phyloP scores from a whole-genome alignment of 1,140 invertebrate genomes.

The Drosophila kurseongensis region DNA sequence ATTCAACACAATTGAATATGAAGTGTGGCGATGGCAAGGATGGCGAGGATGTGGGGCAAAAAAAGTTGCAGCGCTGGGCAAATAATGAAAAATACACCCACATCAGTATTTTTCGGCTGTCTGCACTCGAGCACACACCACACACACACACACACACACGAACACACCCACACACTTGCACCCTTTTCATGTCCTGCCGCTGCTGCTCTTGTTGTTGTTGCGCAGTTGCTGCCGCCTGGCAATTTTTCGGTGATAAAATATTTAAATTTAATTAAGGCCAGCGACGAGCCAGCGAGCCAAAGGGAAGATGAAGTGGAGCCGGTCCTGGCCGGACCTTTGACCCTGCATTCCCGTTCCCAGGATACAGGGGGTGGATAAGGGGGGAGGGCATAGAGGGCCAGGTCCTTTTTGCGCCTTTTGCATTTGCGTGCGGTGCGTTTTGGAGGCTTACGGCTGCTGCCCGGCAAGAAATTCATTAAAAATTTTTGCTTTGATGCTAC shows the following conservation, averaged over 20 bases:
- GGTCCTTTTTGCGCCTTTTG: constrained; percentile 41
- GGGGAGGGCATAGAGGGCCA: not conserved
- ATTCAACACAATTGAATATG: constrained; percentile 85
- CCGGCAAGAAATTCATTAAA: constrained; percentile 81
- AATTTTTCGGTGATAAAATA: constrained; percentile 85
- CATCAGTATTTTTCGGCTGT: constrained; percentile 81
- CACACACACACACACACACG: constrained; percentile 8
- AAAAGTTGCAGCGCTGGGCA: constrained; percentile 77
- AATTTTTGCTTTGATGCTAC: constrained; percentile 83
- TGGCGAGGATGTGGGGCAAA: constrained; percentile 20
- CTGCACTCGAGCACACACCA: constrained; percentile 61
- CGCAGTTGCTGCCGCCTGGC: constrained; percentile 76
- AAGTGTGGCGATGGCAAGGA: constrained; percentile 79
- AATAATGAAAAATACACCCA: constrained; percentile 83
- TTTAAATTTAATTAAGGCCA: constrained; percentile 85
- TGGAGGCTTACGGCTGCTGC: constrained; percentile 63
- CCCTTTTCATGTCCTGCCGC: constrained; percentile 63
- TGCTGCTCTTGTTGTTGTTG: constrained; percentile 55
- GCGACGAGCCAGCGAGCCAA: constrained; percentile 65
- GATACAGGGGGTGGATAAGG: not conserved
- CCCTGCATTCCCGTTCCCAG: constrained; percentile 43
- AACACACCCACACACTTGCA: constrained; percentile 58
- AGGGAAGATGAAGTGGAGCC: constrained; percentile 55
- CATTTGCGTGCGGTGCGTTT: constrained; percentile 66
- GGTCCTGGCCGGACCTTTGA: constrained; percentile 39